A percentile compares a stretch with the other conserved stretches of the same genome.
phyloP scores from a whole-genome alignment of 2,888 invertebrate genomes.

The Tinea trinotella region DNA sequence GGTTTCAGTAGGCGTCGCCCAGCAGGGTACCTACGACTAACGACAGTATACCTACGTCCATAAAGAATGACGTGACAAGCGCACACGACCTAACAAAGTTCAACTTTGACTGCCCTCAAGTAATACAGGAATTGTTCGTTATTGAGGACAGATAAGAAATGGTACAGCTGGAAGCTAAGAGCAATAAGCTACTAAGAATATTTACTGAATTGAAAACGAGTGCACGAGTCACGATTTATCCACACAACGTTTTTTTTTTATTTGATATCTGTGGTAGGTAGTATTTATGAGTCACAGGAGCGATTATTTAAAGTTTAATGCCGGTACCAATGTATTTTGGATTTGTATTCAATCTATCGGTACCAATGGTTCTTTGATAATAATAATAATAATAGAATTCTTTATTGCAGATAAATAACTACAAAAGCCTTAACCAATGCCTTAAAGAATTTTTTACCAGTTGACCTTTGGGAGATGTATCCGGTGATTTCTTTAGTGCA shows the following conservation, averaged over 20 bases:
- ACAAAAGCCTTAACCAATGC: too few species aligned
- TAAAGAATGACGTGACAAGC: constrained; percentile 24
- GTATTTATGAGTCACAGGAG: too few species aligned
- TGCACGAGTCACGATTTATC: background rate
- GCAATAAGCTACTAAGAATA: background rate
- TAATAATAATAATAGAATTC: too few species aligned
- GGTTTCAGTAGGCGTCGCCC: constrained; percentile 9
- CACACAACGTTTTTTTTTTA: background rate
- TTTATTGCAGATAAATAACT: too few species aligned
- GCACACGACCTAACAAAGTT: constrained; percentile 30
- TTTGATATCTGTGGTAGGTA: too few species aligned
- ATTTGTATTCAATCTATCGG: too few species aligned
- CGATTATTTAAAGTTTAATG: too few species aligned
- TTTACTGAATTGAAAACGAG: constrained; percentile 5
- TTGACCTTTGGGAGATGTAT: too few species aligned
- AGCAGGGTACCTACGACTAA: constrained; percentile 9
- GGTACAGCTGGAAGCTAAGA: constrained; percentile 6
- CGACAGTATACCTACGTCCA: constrained; percentile 9
- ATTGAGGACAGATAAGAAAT: constrained; percentile 10
- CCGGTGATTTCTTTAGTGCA: too few species aligned
- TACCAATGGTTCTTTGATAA: too few species aligned
- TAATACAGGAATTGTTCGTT: background rate
- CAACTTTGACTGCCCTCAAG: constrained; percentile 21
- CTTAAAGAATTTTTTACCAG: too few species aligned
- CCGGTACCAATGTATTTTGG: too few species aligned